A percentile compares a stretch with the other conserved stretches of the same genome.
Evolutionary conservation across 2,888 invertebrate species (phyloP).

Genomic region (Mechanitis mazaeus): DNA sequence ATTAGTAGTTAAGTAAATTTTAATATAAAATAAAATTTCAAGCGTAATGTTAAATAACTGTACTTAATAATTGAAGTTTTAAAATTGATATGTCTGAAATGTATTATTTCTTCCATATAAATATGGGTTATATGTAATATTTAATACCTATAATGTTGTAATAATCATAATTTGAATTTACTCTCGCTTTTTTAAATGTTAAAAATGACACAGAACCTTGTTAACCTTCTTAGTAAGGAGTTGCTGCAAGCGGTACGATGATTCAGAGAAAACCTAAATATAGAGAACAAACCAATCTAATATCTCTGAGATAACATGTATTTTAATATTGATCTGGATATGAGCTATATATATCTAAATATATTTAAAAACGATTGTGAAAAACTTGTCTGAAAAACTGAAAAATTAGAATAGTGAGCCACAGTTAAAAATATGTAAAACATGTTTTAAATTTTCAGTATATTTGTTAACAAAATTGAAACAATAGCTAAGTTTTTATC

Average conservation of each 20-base stretch:
- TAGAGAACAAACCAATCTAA: background rate
- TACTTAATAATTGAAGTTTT: background rate
- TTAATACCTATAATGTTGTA: no score
- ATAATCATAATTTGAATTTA: background rate
- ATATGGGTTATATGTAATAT: no score
- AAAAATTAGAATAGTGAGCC: no score
- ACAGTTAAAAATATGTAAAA: no score
- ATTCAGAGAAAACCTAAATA: conserved; percentile 13
- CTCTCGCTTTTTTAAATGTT: conserved; percentile 3
- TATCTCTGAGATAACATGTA: background rate
- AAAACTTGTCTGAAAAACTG: no score
- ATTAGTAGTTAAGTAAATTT: conserved; percentile 11
- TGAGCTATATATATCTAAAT: background rate
- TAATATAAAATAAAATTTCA: background rate
- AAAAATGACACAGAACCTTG: background rate
- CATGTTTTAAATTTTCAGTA: no score
- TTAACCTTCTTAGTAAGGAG: background rate
- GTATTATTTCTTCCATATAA: no score
- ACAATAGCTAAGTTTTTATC: no score
- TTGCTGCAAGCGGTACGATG: conserved; percentile 16
- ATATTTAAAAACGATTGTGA: no score
- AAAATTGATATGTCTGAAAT: background rate
- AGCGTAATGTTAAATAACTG: no score
- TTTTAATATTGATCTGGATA: background rate
- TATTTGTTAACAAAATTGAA: no score